phyloP scores from a whole-genome alignment of 2,888 invertebrate genomes.

The Hyposoter dolosus region DNA sequence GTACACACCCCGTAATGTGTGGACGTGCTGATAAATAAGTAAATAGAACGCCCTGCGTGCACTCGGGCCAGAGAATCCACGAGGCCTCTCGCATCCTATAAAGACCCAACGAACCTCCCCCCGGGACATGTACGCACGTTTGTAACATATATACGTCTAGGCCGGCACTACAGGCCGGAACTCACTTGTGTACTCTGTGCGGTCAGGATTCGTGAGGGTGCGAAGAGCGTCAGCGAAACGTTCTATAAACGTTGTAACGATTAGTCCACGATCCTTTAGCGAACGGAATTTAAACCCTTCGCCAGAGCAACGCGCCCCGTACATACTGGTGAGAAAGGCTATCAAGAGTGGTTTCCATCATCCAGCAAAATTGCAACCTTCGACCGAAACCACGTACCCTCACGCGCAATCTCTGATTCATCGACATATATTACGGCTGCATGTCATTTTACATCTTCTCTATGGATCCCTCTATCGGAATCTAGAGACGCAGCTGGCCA shows the following conservation, averaged over 20 bases:
- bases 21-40: conserved; percentile 70
- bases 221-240: conserved; percentile 9
- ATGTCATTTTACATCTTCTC: neutral
- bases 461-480: neutral
- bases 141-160: neutral
- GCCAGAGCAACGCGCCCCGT: neutral
- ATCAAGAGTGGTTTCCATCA: conserved; percentile 41
- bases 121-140: neutral
- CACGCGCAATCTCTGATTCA: conserved; percentile 24
- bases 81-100: conserved; percentile 11
- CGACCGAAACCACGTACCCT: conserved; percentile 26
- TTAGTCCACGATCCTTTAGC: conserved; percentile 19
- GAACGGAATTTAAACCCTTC: conserved; percentile 30
- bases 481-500: neutral
- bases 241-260: conserved; percentile 40
- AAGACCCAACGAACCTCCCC: neutral
- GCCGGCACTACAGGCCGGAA: conserved; percentile 4
- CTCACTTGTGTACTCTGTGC: conserved; percentile 36
- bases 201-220: conserved; percentile 36
- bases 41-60: conserved; percentile 55
- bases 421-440: conserved; percentile 9
- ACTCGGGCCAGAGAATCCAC: conserved; percentile 29
- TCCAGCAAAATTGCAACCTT: conserved; percentile 14
- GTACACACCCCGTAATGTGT: conserved; percentile 44
- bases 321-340: neutral